These are phyloP conservation scores for Meloidogyne chitwoodi DNA, from an alignment of 1,140 invertebrate genomes.

Conservation along the genomic window DNA sequence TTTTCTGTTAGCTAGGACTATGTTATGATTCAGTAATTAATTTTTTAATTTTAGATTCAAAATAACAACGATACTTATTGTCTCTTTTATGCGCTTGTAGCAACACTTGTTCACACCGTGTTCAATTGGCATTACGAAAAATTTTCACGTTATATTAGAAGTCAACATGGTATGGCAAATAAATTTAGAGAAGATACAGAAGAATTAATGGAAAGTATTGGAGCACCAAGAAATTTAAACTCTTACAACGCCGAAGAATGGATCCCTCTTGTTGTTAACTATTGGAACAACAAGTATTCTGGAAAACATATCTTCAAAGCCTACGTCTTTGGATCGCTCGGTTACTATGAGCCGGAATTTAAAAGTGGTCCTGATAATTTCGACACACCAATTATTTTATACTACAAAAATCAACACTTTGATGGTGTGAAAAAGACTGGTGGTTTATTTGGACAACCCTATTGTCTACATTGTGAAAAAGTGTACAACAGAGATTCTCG, in stretches of 20 bases:
- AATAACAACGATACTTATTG: neutral
- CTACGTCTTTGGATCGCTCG: neutral
- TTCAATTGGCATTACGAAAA: neutral
- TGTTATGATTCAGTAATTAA: neutral
- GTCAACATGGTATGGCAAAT: neutral
- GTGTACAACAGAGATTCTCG: neutral
- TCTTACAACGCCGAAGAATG: neutral
- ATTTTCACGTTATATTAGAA: neutral
- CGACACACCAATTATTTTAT: neutral
- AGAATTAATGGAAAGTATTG: neutral
- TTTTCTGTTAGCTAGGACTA: too few species aligned
- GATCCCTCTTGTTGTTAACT: neutral
- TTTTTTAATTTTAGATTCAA: too few species aligned
- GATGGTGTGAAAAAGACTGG: neutral
- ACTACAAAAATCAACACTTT: neutral
- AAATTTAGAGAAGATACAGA: neutral
- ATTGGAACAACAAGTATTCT: neutral
- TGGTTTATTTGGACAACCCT: slow-evolving; percentile 1
- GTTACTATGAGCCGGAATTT: neutral
- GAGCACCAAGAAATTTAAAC: neutral
- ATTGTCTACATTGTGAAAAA: slow-evolving; percentile 3
- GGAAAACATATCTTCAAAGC: neutral
- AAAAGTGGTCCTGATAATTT: neutral
- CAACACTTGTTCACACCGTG: neutral
- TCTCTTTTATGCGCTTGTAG: neutral